A percentile compares a stretch with the other conserved stretches of the same genome.
phyloP scores from a whole-genome alignment of 2,888 invertebrate genomes.

The Lasioglossum marginatum region DNA sequence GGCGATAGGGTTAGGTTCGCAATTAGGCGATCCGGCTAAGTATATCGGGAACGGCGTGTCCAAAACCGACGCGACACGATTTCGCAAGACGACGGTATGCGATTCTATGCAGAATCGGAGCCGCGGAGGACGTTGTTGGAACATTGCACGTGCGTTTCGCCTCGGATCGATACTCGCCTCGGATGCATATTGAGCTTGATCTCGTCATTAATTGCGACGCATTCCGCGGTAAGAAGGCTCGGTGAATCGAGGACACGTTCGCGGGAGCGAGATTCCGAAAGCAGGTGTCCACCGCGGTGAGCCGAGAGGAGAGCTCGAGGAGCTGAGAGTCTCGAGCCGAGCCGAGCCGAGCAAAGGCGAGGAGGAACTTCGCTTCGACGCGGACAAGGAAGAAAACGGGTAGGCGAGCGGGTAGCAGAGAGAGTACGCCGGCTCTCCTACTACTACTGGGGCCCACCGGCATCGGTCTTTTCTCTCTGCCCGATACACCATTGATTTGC shows the following conservation, averaged over 20 bases:
- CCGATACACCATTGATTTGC: constrained; percentile 19
- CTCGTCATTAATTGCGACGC: constrained; percentile 15
- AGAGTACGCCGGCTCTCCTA: background rate
- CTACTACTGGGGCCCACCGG: background rate
- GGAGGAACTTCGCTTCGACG: background rate
- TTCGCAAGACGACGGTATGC: background rate
- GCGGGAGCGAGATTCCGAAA: constrained; percentile 29
- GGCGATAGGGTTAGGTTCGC: background rate
- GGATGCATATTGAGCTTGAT: constrained; percentile 16
- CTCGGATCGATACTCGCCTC: background rate
- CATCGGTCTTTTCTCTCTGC: constrained; percentile 3
- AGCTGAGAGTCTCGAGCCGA: constrained; percentile 1
- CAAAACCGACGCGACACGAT: background rate
- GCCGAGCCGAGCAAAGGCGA: background rate
- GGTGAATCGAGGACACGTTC: constrained; percentile 20
- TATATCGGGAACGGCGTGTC: background rate
- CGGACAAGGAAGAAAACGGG: background rate
- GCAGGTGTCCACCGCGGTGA: constrained; percentile 39
- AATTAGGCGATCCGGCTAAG: background rate
- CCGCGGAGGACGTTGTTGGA: background rate
- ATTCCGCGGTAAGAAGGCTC: constrained; percentile 11
- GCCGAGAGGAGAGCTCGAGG: background rate
- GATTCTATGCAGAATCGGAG: constrained; percentile 1
- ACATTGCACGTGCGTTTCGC: background rate
- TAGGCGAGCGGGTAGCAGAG: background rate